Conservation (phyloP, 2,113 vertebrate species). For the Arothron firmamentum region DNA sequence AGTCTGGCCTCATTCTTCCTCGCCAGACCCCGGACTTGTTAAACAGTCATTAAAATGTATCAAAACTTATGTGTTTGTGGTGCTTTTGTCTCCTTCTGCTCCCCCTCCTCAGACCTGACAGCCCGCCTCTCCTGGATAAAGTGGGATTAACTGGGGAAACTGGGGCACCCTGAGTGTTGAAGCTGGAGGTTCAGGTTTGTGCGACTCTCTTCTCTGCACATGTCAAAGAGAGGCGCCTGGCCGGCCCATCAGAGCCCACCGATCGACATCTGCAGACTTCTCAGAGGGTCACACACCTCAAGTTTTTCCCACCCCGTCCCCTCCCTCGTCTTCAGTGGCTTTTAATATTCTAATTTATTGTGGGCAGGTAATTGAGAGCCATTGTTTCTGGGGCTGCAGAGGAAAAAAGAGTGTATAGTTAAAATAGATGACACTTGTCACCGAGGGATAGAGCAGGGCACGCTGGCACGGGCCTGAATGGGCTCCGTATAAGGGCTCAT, state of each 20-base stretch:
- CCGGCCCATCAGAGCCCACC: constrained; percentile 26
- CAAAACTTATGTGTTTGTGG: constrained; percentile 60
- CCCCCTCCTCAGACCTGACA: constrained; percentile 76
- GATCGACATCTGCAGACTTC: constrained; percentile 73
- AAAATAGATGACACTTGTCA: constrained; percentile 58
- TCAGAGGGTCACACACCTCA: constrained; percentile 67
- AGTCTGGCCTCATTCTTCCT: constrained; percentile 35
- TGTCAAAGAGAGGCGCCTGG: constrained; percentile 42
- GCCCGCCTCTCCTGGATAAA: constrained; percentile 84
- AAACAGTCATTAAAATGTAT: constrained; percentile 67
- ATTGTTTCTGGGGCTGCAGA: constrained; percentile 55
- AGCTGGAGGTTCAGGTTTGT: constrained; percentile 12
- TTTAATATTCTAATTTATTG: constrained; percentile 75
- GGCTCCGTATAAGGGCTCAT: constrained; percentile 41
- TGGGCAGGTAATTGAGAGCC: constrained; percentile 62
- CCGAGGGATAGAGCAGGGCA: constrained; percentile 24
- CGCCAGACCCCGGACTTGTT: constrained; percentile 51
- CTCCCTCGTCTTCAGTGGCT: constrained; percentile 38
- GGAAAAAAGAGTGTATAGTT: constrained; percentile 25
- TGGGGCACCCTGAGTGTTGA: constrained; percentile 21
- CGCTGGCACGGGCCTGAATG: constrained; percentile 56
- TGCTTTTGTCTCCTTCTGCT: constrained; percentile 49
- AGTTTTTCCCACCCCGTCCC: constrained; percentile 41
- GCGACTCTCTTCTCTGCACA: constrained; percentile 24
- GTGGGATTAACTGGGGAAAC: constrained; percentile 74